Conservation (phyloP, 1,140 invertebrate species). For the Leptinotarsa defecta region DNA sequence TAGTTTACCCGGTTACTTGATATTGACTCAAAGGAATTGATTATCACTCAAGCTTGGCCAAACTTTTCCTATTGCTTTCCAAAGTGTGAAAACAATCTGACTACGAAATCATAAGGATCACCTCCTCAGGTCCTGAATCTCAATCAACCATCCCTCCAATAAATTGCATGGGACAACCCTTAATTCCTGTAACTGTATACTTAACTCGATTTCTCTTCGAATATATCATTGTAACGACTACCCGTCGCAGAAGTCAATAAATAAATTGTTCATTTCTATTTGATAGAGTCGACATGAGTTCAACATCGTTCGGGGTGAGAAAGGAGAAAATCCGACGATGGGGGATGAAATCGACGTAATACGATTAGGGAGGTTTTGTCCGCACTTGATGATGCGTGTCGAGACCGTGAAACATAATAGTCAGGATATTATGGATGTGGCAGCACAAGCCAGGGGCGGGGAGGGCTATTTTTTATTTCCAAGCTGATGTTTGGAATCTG, state of each 20-base stretch:
- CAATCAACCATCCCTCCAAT: no score
- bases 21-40: no score
- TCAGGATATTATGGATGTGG: constrained; percentile 14
- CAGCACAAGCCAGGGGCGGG: not conserved
- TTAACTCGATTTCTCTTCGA: not conserved
- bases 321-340: constrained; percentile 12
- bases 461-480: not conserved
- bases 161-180: no score
- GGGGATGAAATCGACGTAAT: constrained; percentile 23
- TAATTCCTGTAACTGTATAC: not conserved
- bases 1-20: no score
- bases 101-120: no score
- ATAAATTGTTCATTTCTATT: constrained; percentile 19
- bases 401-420: constrained; percentile 23
- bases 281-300: constrained; percentile 17
- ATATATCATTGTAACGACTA: not conserved
- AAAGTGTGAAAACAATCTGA: no score
- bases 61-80: no score
- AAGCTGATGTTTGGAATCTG: no score
- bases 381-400: constrained; percentile 23
- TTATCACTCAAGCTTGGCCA: no score
- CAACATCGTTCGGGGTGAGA: constrained; percentile 9
- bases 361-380: constrained; percentile 27
- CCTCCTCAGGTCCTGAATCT: no score
- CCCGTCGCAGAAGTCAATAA: constrained; percentile 5